Conservation (phyloP, 23 tunicate genomes). For the Oikopleura albicans region DNA sequence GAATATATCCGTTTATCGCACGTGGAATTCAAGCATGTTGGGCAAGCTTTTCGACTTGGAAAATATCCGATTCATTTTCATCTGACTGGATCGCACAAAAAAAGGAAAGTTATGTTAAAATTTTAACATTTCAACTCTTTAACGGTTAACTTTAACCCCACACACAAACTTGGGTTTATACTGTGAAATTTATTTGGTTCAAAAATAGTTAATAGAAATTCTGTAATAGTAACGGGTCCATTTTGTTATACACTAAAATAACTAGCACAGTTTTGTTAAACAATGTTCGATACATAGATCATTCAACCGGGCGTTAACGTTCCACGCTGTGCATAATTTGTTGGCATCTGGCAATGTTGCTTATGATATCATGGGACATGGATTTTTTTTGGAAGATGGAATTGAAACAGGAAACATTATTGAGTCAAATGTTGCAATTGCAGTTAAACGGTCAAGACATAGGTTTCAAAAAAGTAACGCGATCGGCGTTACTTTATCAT, state of each 20-base stretch:
- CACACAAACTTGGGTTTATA: too few species aligned
- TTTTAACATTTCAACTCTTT: too few species aligned
- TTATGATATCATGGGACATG: slow-evolving; percentile 71
- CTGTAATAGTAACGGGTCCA: too few species aligned
- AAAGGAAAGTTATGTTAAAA: slow-evolving; percentile 10
- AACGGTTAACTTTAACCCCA: too few species aligned
- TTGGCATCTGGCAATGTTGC: slow-evolving; percentile 47
- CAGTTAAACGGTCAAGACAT: slow-evolving; percentile 37
- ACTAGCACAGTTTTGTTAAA: slow-evolving; percentile 36
- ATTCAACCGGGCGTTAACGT: slow-evolving; percentile 73
- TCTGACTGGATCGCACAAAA: slow-evolving; percentile 45
- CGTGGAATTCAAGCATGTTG: slow-evolving; percentile 48
- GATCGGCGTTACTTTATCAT: too few species aligned
- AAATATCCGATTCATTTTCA: slow-evolving; percentile 92
- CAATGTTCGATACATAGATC: slow-evolving; percentile 58
- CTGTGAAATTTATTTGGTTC: too few species aligned
- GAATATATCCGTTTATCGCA: not conserved
- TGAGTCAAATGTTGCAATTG: slow-evolving; percentile 59
- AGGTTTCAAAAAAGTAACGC: too few species aligned
- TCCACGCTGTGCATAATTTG: slow-evolving; percentile 62
- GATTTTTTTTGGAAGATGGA: slow-evolving; percentile 85
- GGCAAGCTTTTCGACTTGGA: slow-evolving; percentile 84
- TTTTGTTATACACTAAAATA: too few species aligned
- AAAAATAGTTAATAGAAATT: too few species aligned
- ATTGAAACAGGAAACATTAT: slow-evolving; percentile 57